phyloP scores from a whole-genome alignment of 1,140 invertebrate species.

The Melitaea cinxia region DNA sequence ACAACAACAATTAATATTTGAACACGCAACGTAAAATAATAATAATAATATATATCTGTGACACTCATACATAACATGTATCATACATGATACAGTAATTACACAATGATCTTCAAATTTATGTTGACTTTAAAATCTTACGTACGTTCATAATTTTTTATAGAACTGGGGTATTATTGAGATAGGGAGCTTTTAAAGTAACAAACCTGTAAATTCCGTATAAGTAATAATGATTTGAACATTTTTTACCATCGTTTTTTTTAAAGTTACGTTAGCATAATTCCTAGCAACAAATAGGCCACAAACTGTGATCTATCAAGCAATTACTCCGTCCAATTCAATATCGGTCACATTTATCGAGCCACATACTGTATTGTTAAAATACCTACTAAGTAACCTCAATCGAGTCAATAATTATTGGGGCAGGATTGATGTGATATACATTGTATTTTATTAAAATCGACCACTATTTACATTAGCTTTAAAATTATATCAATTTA shows the following conservation, averaged over 20 bases:
- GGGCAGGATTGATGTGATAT: background rate
- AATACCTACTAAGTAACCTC: conserved; percentile 31
- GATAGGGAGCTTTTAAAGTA: no score
- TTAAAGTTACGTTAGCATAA: background rate
- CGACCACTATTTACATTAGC: background rate
- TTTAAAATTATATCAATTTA: background rate
- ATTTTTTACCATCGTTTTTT: background rate
- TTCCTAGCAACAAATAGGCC: conserved; percentile 5
- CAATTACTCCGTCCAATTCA: conserved; percentile 68
- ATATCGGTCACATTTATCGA: conserved; percentile 50
- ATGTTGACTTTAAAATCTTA: no score
- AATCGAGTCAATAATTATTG: conserved; percentile 15
- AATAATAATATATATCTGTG: no score
- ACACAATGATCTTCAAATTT: no score
- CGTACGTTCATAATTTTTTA: no score
- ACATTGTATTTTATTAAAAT: background rate
- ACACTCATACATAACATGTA: no score
- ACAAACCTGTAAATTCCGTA: no score
- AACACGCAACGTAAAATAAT: no score
- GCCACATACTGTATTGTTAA: conserved; percentile 27
- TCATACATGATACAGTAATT: no score
- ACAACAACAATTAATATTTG: background rate
- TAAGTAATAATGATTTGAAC: no score
- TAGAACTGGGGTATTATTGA: no score
- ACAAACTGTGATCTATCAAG: conserved; percentile 20